Evolutionary conservation across 2,888 invertebrate genomes (phyloP), one percentile per base, ranked within the genome.

Genomic region (Unio pictorum): DNA sequence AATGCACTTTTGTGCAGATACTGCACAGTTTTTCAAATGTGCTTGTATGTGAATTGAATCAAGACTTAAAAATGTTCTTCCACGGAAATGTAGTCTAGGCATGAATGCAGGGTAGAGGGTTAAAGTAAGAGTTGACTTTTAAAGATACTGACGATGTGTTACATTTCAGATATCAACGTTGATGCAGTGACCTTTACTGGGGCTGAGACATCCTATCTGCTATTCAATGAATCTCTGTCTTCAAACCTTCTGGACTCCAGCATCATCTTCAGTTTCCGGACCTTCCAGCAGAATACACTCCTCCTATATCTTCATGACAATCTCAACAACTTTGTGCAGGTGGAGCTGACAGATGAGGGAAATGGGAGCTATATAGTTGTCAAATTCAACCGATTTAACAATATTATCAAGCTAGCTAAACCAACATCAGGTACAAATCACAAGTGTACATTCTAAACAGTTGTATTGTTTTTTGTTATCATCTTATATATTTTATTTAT

Each of bases 161-260:
- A 64, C 61, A 66, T 56, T 82, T 68, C 91, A 97, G 97, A 97
- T 90, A 95, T 97, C 83, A 97, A 97, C 89, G 93, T 93, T 78
- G 95, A 97, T 90, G 95, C 95, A 0, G 90, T 97, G 81, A 97
- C 96, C 60, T 96, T 97, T 87, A 94, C 95, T 83, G 95, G 94
- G 3, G 93, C 93, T 68, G 94, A 94, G 82, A 93, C 94, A 84
- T 92, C 96, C 81, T 92, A 93, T 75, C 92, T 93, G 67, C 91
- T 92, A 75, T 93, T 92, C 78, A 92, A 93, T 55, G 70, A 76
- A 59, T 81, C 89, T 91, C 59, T 91, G 95, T 23, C 94, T 93
- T 89, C 93, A 93, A 61, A 70, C 81, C 94, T 96, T 90, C 93
- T 97, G 83, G 92, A 93, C 18, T 93, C 95, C 88, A 94, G 94